Evolutionary conservation across 2,797 vertebrate genomes (phyloP).

Genomic region (Furcifer pardalis): DNA sequence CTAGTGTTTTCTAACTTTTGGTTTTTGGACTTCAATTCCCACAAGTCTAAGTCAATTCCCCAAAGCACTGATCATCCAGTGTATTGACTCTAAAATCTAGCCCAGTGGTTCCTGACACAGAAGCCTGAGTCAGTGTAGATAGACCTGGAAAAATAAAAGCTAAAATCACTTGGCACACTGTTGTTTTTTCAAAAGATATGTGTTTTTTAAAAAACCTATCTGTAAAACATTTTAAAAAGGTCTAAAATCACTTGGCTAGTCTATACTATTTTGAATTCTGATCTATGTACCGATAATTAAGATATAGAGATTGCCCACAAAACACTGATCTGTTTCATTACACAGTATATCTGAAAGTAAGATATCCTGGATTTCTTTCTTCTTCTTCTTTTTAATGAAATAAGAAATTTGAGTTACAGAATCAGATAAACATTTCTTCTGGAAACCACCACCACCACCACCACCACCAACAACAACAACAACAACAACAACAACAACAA

Average conservation of each 20-base stretch:
- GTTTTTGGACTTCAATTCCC: too few species aligned
- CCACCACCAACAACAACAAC: too few species aligned
- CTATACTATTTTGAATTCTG: slow-evolving; percentile 53
- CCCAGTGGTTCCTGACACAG: too few species aligned
- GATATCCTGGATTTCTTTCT: slow-evolving; percentile 51
- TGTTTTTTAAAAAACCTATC: slow-evolving; percentile 22
- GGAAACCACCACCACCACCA: too few species aligned
- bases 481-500: too few species aligned
- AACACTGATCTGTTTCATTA: slow-evolving; percentile 45
- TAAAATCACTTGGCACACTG: slow-evolving; percentile 54
- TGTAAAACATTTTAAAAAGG: slow-evolving; percentile 53
- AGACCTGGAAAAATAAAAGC: slow-evolving; percentile 57
- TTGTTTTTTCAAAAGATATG: slow-evolving; percentile 50
- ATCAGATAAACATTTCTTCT: too few species aligned
- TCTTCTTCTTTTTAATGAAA: slow-evolving; percentile 41
- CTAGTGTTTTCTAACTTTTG: too few species aligned
- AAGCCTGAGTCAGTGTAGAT: slow-evolving; percentile 52
- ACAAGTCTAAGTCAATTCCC: too few species aligned
- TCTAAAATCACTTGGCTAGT: slow-evolving; percentile 60
- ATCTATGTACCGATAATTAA: slow-evolving; percentile 44
- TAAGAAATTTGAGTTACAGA: not conserved
- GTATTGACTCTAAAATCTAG: too few species aligned
- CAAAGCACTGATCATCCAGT: too few species aligned
- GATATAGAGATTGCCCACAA: slow-evolving; percentile 27
- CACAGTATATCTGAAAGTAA: slow-evolving; percentile 43